A percentile compares a stretch with the other conserved stretches of the same genome.
phyloP scores from a whole-genome alignment of 2,797 vertebrate species.

The Pogoniulus pusillus region DNA sequence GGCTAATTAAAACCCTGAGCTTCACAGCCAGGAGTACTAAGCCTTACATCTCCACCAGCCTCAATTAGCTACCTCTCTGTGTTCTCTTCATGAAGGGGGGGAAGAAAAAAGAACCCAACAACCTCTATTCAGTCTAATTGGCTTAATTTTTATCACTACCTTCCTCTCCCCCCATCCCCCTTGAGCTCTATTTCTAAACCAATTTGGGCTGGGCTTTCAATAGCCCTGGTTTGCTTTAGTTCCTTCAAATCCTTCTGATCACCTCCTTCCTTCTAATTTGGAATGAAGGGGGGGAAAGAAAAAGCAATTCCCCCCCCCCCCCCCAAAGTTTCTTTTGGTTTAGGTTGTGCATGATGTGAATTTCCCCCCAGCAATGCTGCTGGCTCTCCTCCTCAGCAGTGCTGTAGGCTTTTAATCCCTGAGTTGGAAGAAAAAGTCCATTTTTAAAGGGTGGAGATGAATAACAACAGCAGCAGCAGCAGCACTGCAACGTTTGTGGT shows the following conservation, averaged over 20 bases:
- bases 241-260: slow-evolving; percentile 1
- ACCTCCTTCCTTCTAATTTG: slow-evolving; percentile 27
- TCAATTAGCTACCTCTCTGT: slow-evolving; percentile 1
- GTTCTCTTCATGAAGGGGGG: neutral
- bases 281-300: neutral
- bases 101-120: neutral
- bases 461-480: neutral
- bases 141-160: neutral
- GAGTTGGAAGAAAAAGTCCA: neutral
- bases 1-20: slow-evolving; percentile 38
- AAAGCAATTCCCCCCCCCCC: too few species aligned
- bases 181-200: neutral
- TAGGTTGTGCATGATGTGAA: neutral
- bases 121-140: neutral
- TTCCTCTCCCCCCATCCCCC: too few species aligned
- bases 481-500: neutral
- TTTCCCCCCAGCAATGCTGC: neutral
- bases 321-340: neutral
- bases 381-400: neutral
- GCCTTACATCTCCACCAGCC: slow-evolving; percentile 4
- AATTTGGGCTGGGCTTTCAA: neutral
- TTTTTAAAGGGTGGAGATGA: neutral
- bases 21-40: slow-evolving; percentile 36
- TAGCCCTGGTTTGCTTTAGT: neutral
- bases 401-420: neutral